Conservation (phyloP, 1,140 invertebrate genomes). For the Amyelois transitella region DNA sequence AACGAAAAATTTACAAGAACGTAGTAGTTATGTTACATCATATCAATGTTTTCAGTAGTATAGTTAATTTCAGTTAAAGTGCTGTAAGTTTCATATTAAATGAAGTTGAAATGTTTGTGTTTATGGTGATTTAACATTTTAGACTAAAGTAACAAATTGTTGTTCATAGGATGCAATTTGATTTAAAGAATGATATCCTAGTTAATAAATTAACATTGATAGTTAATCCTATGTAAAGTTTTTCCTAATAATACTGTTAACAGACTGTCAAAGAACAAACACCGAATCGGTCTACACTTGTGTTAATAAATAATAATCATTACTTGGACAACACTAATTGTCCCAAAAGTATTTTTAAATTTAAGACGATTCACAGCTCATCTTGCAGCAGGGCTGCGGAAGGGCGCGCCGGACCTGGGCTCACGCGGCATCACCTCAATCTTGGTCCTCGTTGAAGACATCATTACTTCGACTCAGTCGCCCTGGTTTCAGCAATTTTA, state of each 20-base stretch:
- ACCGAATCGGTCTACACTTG: conserved; percentile 28
- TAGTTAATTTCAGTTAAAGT: neutral
- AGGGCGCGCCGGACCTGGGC: conserved; percentile 3
- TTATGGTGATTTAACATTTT: neutral
- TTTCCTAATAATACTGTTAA: conserved; percentile 16
- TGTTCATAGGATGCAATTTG: conserved; percentile 18
- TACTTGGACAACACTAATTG: too few species aligned
- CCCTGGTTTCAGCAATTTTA: conserved; percentile 26
- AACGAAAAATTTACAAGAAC: conserved; percentile 10
- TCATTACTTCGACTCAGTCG: conserved; percentile 28
- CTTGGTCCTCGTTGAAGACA: conserved; percentile 59
- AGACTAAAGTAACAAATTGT: neutral
- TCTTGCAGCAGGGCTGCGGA: conserved; percentile 13
- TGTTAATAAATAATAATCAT: too few species aligned
- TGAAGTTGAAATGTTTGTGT: neutral
- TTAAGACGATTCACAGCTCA: conserved; percentile 37
- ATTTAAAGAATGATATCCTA: conserved; percentile 7
- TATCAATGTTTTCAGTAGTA: conserved; percentile 3
- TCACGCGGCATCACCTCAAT: conserved; percentile 12
- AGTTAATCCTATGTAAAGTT: conserved; percentile 4
- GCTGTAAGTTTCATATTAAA: conserved; percentile 1
- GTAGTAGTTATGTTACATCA: conserved; percentile 9
- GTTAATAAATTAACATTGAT: too few species aligned
- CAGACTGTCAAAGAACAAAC: conserved; percentile 14
- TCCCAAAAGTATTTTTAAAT: conserved; percentile 25